Conservation (phyloP, 2,797 vertebrate genomes). For the Hirundo rustica region DNA sequence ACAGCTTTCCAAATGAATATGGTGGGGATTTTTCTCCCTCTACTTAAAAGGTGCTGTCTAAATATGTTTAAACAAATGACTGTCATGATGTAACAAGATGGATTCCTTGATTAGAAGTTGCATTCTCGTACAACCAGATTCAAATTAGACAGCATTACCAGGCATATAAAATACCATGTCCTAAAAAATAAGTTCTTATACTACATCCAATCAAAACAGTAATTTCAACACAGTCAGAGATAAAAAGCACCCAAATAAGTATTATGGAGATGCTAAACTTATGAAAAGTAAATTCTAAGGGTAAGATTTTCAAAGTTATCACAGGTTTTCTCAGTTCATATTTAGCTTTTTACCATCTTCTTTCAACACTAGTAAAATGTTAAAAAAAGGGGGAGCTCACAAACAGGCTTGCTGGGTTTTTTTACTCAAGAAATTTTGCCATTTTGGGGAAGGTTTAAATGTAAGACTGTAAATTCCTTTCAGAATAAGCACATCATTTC, state of each 20-base stretch:
- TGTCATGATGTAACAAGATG: background rate
- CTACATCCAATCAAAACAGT: background rate
- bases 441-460: background rate
- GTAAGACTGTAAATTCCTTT: background rate
- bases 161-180: background rate
- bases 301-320: background rate
- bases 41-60: background rate
- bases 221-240: background rate
- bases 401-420: background rate
- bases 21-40: background rate
- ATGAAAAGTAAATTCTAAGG: background rate
- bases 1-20: background rate
- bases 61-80: background rate
- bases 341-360: background rate
- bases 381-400: background rate
- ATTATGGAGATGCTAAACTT: background rate
- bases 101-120: background rate
- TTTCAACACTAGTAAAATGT: background rate
- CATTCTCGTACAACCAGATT: background rate
- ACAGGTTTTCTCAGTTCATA: background rate
- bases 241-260: background rate
- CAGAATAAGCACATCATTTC: background rate
- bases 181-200: background rate
- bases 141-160: background rate
- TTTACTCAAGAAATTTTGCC: background rate